These are phyloP conservation scores for Campaea margaritaria DNA, from an alignment of 2,888 invertebrate species.

Conservation along the genomic window DNA sequence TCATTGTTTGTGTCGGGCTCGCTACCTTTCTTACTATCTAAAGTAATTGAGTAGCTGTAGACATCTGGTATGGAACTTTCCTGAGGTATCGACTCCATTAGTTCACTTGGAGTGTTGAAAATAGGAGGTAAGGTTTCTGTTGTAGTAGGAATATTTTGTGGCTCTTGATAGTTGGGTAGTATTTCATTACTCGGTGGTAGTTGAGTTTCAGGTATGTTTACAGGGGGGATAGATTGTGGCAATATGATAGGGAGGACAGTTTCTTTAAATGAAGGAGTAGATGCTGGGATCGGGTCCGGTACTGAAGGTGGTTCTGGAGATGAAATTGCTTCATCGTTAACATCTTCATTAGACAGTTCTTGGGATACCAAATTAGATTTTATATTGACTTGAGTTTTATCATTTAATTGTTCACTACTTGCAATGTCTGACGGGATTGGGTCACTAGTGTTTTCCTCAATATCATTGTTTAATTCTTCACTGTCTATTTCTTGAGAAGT, in stretches of 20 bases:
- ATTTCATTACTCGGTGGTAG: slow-evolving; percentile 18
- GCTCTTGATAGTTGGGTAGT: slow-evolving; percentile 35
- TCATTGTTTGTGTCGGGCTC: slow-evolving; percentile 14
- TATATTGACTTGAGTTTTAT: slow-evolving; percentile 2
- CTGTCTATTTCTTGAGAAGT: neutral
- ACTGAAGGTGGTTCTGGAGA: slow-evolving; percentile 5
- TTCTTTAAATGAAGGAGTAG: slow-evolving; percentile 4
- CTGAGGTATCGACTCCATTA: slow-evolving; percentile 30
- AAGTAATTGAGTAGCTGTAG: slow-evolving; percentile 8
- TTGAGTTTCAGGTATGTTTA: slow-evolving; percentile 12
- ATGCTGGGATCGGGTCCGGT: slow-evolving; percentile 19
- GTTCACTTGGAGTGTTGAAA: slow-evolving; percentile 26
- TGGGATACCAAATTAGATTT: neutral
- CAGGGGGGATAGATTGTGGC: slow-evolving; percentile 12
- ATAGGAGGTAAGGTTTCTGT: slow-evolving; percentile 46
- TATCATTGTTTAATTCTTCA: slow-evolving; percentile 8
- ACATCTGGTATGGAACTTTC: slow-evolving; percentile 11
- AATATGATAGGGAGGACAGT: neutral
- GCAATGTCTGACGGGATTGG: neutral
- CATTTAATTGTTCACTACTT: slow-evolving; percentile 10
- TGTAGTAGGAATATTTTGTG: slow-evolving; percentile 30
- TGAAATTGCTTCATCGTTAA: slow-evolving; percentile 3
- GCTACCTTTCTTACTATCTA: slow-evolving; percentile 1
- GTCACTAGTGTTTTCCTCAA: slow-evolving; percentile 6
- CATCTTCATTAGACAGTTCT: slow-evolving; percentile 10